Base-by-base conservation (phyloP, 2,888 invertebrate genomes). In the Campaea margaritaria region DNA sequence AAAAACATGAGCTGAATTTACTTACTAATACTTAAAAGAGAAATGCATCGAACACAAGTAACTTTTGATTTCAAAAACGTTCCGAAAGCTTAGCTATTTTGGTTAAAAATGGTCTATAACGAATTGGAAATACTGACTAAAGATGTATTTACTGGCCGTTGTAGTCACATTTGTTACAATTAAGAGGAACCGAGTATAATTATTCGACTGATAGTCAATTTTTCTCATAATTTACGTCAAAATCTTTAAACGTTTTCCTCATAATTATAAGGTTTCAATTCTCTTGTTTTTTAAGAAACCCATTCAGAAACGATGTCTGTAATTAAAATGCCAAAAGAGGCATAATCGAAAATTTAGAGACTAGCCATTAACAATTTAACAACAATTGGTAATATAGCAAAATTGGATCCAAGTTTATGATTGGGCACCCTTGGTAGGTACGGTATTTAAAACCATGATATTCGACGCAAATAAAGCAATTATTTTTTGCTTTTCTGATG, bases 1-100 rank as follows among this genome's bases (percentile, higher is more conserved):
- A 28, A 48, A 36, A 52, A 58, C 42, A 13, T 15, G n/a, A 13
- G 38, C 21, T 5, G 41, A 31, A 41, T 45, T 43, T 34, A 36
- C 31, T 47, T 54, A 27, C 28, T 41, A 46, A 45, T 10, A 28
- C 13, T 14, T 14, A 39, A 28, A 13, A 27, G 28, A 44, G 12
- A 43, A 42, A 43, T 11, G n/a, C 11, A 44, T 13, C 44, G 0
- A 27, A 10, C n/a, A 2, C 4, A 14, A n/a, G 2, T 42, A 16
- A 8, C 15, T 14, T 42, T n/a, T 27, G 4, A 43, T 27, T 43
- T 8, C n/a, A 14, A 21, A 21, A 21, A 14, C 8, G 14, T 42
- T 42, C 16, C 42, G 16, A 42, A 42, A 42, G 42, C 10, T 9
- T 8, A 8, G 14, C 14, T 39, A 39, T 8, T 13, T 36, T 36